phyloP scores from a whole-genome alignment of 2,113 vertebrate species.

The Ictalurus furcatus region DNA sequence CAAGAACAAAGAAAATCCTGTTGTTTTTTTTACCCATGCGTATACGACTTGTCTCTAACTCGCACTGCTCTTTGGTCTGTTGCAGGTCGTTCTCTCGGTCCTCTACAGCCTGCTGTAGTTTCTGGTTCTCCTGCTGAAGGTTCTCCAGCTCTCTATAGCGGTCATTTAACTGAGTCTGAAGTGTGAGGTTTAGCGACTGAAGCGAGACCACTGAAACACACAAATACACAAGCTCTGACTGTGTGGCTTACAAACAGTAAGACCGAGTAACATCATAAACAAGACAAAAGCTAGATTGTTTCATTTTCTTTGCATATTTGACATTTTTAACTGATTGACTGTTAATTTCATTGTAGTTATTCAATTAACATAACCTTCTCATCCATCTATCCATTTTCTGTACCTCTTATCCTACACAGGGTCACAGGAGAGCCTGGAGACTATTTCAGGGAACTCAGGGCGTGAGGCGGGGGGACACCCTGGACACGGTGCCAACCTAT shows the following conservation, averaged over 20 bases:
- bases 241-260: neutral
- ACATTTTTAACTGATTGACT: neutral
- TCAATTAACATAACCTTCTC: neutral
- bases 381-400: no score
- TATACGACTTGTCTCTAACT: slow-evolving; percentile 70
- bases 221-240: neutral
- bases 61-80: slow-evolving; percentile 72
- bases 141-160: slow-evolving; percentile 74
- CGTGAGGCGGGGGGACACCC: no score
- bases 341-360: neutral
- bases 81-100: slow-evolving; percentile 75
- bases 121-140: slow-evolving; percentile 78
- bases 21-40: slow-evolving; percentile 73
- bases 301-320: no score
- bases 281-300: neutral
- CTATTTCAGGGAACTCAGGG: no score
- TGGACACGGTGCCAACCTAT: no score
- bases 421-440: no score
- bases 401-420: no score
- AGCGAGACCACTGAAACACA: slow-evolving; percentile 71
- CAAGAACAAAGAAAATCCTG: neutral
- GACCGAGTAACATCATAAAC: no score
- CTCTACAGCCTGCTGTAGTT: slow-evolving; percentile 72
- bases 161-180: slow-evolving; percentile 79
- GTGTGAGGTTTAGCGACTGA: slow-evolving; percentile 74